phyloP scores from a whole-genome alignment of 2,888 invertebrate species.

The Lasioglossum lativentre region DNA sequence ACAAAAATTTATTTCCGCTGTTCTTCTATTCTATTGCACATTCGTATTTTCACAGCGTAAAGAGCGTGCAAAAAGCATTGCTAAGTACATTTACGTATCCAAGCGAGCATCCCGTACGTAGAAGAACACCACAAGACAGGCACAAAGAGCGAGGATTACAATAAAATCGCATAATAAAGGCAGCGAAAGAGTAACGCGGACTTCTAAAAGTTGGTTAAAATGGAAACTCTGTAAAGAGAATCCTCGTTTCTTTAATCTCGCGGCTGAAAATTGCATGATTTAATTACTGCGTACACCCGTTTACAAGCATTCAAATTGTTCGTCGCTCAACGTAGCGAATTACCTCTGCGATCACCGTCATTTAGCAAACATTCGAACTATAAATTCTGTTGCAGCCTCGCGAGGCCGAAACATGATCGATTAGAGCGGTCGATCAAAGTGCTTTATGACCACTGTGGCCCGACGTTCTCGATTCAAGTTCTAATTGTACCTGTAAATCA shows the following conservation, averaged over 20 bases:
- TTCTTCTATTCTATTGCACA: neutral
- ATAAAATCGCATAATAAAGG: neutral
- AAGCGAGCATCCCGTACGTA: neutral
- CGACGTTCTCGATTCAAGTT: neutral
- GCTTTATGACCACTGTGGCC: neutral
- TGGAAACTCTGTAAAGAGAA: neutral
- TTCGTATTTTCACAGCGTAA: neutral
- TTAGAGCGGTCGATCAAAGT: neutral
- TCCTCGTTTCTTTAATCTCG: neutral
- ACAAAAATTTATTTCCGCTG: neutral
- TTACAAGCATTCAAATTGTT: no score
- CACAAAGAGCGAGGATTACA: neutral
- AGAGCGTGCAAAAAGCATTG: neutral
- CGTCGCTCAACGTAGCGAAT: neutral
- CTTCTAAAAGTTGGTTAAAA: neutral
- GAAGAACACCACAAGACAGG: neutral
- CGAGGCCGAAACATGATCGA: conserved; percentile 6
- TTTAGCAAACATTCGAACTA: neutral
- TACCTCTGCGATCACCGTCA: neutral
- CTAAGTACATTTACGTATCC: neutral
- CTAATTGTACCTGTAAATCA: conserved; percentile 2
- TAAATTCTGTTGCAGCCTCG: neutral
- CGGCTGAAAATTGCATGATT: neutral
- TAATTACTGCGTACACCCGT: neutral
- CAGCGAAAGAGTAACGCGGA: neutral